A percentile compares a stretch with the other conserved stretches of the same genome.
phyloP scores from a whole-genome alignment of 2,888 invertebrate genomes.

The Phorcus lineatus region DNA sequence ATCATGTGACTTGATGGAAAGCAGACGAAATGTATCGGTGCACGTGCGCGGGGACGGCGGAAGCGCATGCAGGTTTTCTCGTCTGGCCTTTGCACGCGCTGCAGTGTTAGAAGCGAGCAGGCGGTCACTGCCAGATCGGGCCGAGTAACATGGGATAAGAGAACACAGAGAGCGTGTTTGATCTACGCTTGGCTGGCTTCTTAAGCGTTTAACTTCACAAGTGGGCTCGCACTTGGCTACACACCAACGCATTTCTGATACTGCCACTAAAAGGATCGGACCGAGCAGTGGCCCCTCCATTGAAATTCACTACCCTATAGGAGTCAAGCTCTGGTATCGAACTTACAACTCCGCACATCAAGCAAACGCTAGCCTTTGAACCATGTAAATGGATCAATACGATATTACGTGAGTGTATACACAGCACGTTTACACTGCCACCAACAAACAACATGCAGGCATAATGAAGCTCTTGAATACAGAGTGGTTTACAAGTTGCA shows the following conservation, averaged over 20 bases:
- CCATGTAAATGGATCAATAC: slow-evolving; percentile 10
- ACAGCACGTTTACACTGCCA: too few relatives aligned
- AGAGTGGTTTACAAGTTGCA: too few relatives aligned
- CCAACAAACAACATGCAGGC: too few relatives aligned
- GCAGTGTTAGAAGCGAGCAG: not conserved
- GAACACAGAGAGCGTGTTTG: slow-evolving; percentile 12
- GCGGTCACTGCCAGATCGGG: not conserved
- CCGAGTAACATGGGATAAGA: not conserved
- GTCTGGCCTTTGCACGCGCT: slow-evolving; percentile 15
- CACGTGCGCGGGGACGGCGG: slow-evolving; percentile 12
- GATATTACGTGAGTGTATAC: slow-evolving; percentile 14
- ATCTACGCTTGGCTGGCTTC: slow-evolving; percentile 8
- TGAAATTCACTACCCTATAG: not conserved
- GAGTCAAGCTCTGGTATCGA: not conserved
- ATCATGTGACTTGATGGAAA: not conserved
- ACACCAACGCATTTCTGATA: not conserved
- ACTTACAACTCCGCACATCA: not conserved
- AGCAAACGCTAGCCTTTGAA: not conserved
- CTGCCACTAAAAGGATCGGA: not conserved
- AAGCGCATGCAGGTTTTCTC: not conserved
- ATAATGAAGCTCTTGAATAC: too few relatives aligned
- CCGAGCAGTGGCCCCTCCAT: not conserved
- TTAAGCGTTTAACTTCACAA: slow-evolving; percentile 18
- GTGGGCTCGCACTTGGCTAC: slow-evolving; percentile 2
- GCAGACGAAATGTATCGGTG: not conserved